Conservation (phyloP, 30 jellyfish, hydroid and myxozoan species). For the Hydractinia echinata region DNA sequence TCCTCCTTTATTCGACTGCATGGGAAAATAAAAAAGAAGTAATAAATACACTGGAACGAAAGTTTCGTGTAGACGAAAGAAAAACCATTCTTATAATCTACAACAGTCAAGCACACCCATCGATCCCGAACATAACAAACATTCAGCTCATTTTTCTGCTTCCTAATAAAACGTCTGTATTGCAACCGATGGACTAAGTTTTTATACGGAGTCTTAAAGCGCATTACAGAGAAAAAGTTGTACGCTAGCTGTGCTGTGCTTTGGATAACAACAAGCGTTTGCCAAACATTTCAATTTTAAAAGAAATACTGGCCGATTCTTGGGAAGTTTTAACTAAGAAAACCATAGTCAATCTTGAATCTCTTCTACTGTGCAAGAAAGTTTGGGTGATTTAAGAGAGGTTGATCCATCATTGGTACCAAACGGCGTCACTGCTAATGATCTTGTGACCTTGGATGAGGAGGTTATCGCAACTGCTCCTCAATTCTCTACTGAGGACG, state of each 20-base stretch:
- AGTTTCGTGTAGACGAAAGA: not conserved
- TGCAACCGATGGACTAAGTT: not conserved
- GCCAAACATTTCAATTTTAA: not conserved
- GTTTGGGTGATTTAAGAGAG: not conserved
- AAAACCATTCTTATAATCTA: not conserved
- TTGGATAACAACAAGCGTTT: not conserved
- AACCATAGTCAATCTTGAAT: not conserved
- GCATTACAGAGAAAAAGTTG: not conserved
- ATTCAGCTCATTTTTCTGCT: not conserved
- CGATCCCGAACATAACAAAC: not conserved
- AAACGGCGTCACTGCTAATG: not conserved
- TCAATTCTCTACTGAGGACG: too few species aligned
- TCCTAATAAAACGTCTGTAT: not conserved
- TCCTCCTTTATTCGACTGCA: too few species aligned
- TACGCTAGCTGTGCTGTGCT: not conserved
- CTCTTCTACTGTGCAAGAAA: constrained; percentile 11
- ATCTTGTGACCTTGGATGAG: too few species aligned
- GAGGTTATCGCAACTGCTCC: too few species aligned
- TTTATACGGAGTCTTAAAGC: not conserved
- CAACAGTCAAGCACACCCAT: not conserved
- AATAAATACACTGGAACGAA: not conserved
- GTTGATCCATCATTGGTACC: constrained; percentile 7
- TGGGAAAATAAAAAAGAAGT: too few species aligned
- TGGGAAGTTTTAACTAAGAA: too few species aligned
- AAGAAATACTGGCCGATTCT: not conserved